These are phyloP conservation scores for Misgurnus mizolepis DNA, from an alignment of 2,113 vertebrate species.

Conservation along the genomic window DNA sequence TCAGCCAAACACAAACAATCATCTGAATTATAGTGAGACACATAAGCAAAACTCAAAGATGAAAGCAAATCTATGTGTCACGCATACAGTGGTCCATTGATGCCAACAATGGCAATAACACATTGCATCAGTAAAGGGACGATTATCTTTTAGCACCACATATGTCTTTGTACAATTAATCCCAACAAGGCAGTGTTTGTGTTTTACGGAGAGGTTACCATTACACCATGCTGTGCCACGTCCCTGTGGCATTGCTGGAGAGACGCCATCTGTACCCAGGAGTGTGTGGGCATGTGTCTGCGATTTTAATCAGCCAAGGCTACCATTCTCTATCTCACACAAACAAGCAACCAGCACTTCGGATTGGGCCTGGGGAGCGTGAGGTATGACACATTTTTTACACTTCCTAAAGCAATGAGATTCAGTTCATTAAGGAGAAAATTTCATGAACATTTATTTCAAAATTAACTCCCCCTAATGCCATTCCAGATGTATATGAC, in stretches of 20 bases:
- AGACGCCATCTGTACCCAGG: not conserved
- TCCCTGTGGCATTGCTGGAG: slow-evolving; percentile 31
- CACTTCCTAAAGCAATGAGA: slow-evolving; percentile 36
- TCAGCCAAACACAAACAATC: not conserved
- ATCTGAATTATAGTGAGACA: not conserved
- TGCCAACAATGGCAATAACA: slow-evolving; percentile 1
- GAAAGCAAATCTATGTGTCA: not conserved
- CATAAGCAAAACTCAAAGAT: not conserved
- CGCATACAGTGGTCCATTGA: not conserved
- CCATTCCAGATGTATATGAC: no score
- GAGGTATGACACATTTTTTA: slow-evolving; percentile 2
- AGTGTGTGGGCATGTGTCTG: slow-evolving; percentile 25
- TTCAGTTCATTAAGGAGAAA: slow-evolving; percentile 47
- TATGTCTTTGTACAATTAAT: slow-evolving; percentile 1
- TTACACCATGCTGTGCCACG: slow-evolving; percentile 7
- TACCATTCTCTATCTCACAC: not conserved
- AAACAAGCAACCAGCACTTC: slow-evolving; percentile 17
- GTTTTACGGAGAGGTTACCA: not conserved
- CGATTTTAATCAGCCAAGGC: not conserved
- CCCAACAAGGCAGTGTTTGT: slow-evolving; percentile 1
- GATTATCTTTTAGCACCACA: slow-evolving; percentile 25
- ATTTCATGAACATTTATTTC: no score
- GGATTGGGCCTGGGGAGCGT: not conserved
- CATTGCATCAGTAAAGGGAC: not conserved
- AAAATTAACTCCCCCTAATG: no score